Evolutionary conservation across 2,888 invertebrate species (phyloP).

Genomic region (Andricus quercusramuli): DNA sequence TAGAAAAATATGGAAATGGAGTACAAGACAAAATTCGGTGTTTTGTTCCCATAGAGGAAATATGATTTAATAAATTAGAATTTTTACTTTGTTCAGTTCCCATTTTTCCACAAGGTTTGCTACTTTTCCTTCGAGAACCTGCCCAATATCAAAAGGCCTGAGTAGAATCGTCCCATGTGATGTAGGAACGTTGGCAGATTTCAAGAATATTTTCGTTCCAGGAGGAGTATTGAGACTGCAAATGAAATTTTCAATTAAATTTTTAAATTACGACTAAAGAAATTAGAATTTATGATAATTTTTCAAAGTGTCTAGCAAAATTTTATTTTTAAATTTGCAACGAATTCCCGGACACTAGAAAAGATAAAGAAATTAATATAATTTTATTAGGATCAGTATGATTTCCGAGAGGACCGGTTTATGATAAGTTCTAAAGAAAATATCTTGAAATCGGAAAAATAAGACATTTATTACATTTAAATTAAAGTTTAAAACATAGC

Average conservation of each 20-base stretch:
- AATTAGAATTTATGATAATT: background rate
- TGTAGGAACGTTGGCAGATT: slow-evolving; percentile 81
- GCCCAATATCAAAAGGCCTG: slow-evolving; percentile 83
- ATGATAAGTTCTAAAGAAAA: no score
- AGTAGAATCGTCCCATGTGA: slow-evolving; percentile 89
- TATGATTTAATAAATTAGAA: background rate
- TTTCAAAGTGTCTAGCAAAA: background rate
- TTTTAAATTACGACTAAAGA: background rate
- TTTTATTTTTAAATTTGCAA: no score
- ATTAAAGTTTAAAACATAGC: no score
- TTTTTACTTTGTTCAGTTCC: slow-evolving; percentile 83
- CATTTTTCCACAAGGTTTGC: slow-evolving; percentile 91
- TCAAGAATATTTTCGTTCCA: slow-evolving; percentile 88
- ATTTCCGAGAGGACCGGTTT: no score
- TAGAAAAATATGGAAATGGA: background rate
- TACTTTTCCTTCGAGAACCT: slow-evolving; percentile 91
- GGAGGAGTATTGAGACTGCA: slow-evolving; percentile 90
- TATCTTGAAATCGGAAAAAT: no score
- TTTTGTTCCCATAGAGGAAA: background rate
- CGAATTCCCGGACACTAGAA: no score
- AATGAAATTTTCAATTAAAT: slow-evolving; percentile 35
- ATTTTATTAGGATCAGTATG: no score
- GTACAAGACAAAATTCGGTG: background rate
- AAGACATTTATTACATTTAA: no score
- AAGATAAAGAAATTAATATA: no score